phyloP scores from a whole-genome alignment of 2,797 vertebrate species.

The Clarias pachynema region DNA sequence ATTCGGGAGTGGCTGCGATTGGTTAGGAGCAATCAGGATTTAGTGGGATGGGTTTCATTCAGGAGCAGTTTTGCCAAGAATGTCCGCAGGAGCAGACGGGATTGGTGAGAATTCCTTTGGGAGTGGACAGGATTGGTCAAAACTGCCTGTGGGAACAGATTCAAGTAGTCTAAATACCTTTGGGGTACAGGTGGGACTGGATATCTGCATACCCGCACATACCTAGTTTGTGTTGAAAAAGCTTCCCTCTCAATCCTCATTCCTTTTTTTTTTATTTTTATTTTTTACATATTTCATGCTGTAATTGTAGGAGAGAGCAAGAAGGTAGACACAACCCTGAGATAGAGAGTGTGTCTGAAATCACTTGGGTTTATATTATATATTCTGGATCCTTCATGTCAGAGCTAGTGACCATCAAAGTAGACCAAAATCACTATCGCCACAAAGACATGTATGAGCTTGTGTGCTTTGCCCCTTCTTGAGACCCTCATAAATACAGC shows the following conservation, averaged over 20 bases:
- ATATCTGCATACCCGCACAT: not conserved
- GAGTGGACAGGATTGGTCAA: not conserved
- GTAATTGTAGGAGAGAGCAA: not conserved
- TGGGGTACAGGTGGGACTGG: not conserved
- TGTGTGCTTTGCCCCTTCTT: constrained; percentile 21
- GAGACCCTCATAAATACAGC: constrained; percentile 25
- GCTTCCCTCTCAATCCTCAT: not conserved
- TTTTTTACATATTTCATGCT: too few relatives aligned
- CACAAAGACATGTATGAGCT: constrained; percentile 30
- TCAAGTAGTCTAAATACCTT: too few relatives aligned
- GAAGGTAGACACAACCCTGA: not conserved
- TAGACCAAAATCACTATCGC: constrained; percentile 8
- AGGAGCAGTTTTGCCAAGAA: too few relatives aligned
- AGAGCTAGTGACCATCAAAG: constrained; percentile 26
- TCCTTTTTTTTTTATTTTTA: too few relatives aligned
- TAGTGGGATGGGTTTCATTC: too few relatives aligned
- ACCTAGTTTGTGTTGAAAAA: not conserved
- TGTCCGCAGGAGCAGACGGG: not conserved
- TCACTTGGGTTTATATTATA: constrained; percentile 8
- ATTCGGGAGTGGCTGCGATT: not conserved
- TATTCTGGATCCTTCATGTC: constrained; percentile 28
- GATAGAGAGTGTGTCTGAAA: constrained; percentile 1
- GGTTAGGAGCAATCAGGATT: too few relatives aligned
- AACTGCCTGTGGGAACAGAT: not conserved
- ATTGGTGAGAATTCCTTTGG: not conserved